Conservation (phyloP, 2,888 invertebrate species). For the Lycophotia porphyrea region DNA sequence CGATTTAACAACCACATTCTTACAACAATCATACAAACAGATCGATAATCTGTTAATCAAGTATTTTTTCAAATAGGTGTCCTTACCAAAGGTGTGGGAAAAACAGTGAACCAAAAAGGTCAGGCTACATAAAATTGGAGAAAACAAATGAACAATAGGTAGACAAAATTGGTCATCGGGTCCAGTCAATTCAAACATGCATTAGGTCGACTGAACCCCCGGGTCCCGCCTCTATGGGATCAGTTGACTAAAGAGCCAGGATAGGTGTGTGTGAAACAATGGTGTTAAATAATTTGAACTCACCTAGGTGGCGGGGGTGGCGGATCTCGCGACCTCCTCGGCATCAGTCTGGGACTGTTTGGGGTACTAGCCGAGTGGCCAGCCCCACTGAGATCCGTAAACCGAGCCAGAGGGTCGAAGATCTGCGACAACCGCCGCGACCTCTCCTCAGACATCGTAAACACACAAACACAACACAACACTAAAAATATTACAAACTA, state of each 20-base stretch:
- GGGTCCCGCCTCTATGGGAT: too few species aligned
- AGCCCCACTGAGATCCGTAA: slow-evolving; percentile 92
- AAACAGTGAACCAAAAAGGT: not conserved
- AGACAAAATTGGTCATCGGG: too few species aligned
- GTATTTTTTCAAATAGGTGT: not conserved
- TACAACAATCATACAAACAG: not conserved
- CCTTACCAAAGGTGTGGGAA: not conserved
- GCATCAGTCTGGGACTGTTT: slow-evolving; percentile 93
- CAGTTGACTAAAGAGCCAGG: too few species aligned
- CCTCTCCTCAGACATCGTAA: slow-evolving; percentile 91
- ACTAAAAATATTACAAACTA: slow-evolving; percentile 74
- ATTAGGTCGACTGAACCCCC: too few species aligned
- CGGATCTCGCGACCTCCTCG: slow-evolving; percentile 88
- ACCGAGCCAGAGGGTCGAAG: slow-evolving; percentile 94
- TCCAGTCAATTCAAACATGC: too few species aligned
- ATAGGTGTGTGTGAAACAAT: not conserved
- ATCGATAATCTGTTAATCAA: not conserved
- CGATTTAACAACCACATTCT: not conserved
- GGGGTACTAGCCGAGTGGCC: slow-evolving; percentile 91
- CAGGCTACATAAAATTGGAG: too few species aligned
- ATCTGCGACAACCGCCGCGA: slow-evolving; percentile 95
- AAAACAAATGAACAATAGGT: not conserved
- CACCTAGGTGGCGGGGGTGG: slow-evolving; percentile 88
- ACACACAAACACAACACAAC: slow-evolving; percentile 81
- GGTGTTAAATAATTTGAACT: slow-evolving; percentile 51